Base-by-base conservation (phyloP, 2,113 vertebrate species). In the Nothoprocta pentlandii region DNA sequence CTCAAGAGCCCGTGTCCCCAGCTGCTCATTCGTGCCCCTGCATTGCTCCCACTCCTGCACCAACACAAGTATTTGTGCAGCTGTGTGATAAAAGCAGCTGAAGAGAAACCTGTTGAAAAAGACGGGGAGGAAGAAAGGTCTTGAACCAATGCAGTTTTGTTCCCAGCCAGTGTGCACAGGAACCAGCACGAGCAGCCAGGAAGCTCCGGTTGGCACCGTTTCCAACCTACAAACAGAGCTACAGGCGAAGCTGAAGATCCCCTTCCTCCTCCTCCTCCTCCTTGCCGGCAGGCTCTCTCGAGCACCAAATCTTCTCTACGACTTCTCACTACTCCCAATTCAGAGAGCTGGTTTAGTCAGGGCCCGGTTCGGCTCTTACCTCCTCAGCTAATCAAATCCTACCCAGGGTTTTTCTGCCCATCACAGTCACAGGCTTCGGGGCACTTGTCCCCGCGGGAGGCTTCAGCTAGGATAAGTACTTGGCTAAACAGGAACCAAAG, bases 31-130 rank as follows among this genome's bases (percentile, higher is more conserved):
- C 51, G 61, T 90, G 76, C 51, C 85, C 93, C 89, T 93, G 75
- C 69, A 47, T 56, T 89, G 83, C 44, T 95, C 80, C 64, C 58
- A 76, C 69, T 84, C 88, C 80, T 92, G 86, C 78, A 80, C 86
- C 92, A 93, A 93, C 80, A 84, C 76, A 93, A 90, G 56, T 64
- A 81, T 92, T 95, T 93, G 66, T 69, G 80, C 92, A 96, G 91
- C 95, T 95, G 86, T 6, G 1, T 30, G 53, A 90, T 71, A 96
- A 96, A 94, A 93, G 80, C 86, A 93, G 91, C 47, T 58, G 59
- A 83, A 93, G 69, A 89, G 66, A 64, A 93, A 89, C 71, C 90
- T 93, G 89, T 62, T 92, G 86, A 84, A 89, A 92, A 86, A 61
- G 71, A 17, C 3, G 28, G 17, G 14, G 28, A 16, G 25, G 14